Base-by-base conservation (phyloP, 1,140 invertebrate species). In the Drosophila arawakana region DNA sequence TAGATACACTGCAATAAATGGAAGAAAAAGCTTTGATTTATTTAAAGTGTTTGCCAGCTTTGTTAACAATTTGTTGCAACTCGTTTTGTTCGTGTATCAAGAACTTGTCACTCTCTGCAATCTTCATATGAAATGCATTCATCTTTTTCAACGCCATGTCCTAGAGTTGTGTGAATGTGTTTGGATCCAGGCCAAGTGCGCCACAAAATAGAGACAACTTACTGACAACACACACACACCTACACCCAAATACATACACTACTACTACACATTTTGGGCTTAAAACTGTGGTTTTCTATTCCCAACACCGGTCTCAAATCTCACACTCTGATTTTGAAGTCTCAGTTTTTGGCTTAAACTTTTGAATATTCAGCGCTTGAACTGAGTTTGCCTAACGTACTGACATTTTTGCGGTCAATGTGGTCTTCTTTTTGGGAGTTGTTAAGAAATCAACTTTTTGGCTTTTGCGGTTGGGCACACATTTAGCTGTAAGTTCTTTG, bases 391-490 rank as follows among this genome's bases (percentile, higher is more conserved):
- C 46, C 39, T 69, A 63, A 71, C 52, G 46, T 49, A 62, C 66
- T 73, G 81, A 77, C 76, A 79, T 81, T 78, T 70, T 70, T 78
- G 76, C 52, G 79, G 69, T 82, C 55, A 75, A 71, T 69, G 65
- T 70, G 80, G 67, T 34, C 68, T 66, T 44, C 47, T 60, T 69
- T 76, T 62, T 49, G 30, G 21, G 62, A 78, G 77, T 76, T 78
- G 83, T 80, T 88, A 88, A 88, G 83, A 88, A 88, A 88, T 88
- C 83, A 88, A 88, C 80, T 88, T 88, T 74, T 72, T 80, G 83
- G 80, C 80, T 89, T 86, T 80, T 88, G 83, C 76, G 83, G 83
- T 80, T 63, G 65, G 43, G 49, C 63, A 57, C 65, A 80, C 78
- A 80, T 77, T 74, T 74, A 70, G 63, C 44, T 55, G 65, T 74